Conservation (phyloP, 2,113 vertebrate species). For the Fregata magnificens region DNA sequence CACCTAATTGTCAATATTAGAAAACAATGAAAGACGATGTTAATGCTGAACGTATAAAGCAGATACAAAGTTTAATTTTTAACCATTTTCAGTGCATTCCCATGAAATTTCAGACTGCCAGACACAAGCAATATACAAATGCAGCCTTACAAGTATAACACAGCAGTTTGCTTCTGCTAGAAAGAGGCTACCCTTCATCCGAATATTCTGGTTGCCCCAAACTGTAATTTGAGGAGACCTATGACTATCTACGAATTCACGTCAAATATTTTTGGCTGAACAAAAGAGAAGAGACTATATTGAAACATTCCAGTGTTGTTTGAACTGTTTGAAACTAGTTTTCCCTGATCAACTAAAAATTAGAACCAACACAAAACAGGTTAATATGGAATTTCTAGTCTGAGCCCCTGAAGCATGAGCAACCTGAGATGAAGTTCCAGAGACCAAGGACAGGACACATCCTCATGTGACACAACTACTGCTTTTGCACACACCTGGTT, state of each 20-base stretch:
- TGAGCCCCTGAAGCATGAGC: neutral
- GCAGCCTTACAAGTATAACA: neutral
- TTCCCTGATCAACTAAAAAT: neutral
- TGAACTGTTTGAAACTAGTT: neutral
- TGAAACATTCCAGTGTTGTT: neutral
- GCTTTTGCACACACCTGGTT: neutral
- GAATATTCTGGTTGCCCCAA: neutral
- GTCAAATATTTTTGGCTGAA: neutral
- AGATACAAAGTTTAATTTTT: slow-evolving; percentile 25
- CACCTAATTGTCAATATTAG: slow-evolving; percentile 24
- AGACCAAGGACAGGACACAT: neutral
- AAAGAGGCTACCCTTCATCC: neutral
- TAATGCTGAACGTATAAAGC: neutral
- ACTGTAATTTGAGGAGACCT: neutral
- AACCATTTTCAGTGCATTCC: slow-evolving; percentile 22
- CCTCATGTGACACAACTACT: neutral
- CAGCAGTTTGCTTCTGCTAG: neutral
- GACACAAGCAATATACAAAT: neutral
- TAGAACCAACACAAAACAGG: neutral
- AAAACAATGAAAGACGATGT: slow-evolving; percentile 15
- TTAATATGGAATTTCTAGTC: neutral
- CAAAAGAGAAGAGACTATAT: neutral
- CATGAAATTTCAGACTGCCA: neutral
- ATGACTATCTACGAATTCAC: fast-evolving
- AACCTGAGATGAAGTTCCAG: neutral